phyloP scores from a whole-genome alignment of 1,140 invertebrate species.

The Pseudomyrmex sp. region DNA sequence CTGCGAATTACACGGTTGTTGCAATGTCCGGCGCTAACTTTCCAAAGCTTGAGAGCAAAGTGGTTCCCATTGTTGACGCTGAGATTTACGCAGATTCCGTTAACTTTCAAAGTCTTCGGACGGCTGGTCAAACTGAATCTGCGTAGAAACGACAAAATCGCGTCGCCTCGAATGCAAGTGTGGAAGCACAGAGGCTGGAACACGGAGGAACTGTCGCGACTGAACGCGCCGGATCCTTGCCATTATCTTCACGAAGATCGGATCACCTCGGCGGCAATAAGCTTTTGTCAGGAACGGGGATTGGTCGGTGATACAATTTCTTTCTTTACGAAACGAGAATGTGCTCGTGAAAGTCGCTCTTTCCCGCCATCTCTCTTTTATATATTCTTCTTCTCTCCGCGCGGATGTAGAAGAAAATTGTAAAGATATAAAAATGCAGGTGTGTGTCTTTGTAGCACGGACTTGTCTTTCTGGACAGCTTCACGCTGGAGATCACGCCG shows the following conservation, averaged over 20 bases:
- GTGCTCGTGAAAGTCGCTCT: background rate
- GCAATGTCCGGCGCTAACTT: too few relatives aligned
- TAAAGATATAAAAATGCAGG: background rate
- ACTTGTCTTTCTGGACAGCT: constrained; percentile 87
- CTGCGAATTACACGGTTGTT: too few relatives aligned
- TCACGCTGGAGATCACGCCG: constrained; percentile 88
- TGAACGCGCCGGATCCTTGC: constrained; percentile 78
- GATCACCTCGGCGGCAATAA: constrained; percentile 84
- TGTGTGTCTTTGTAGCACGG: constrained; percentile 84
- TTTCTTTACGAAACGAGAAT: too few relatives aligned
- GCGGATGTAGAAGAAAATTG: background rate
- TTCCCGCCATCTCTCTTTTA: constrained; percentile 13
- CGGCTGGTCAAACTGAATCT: constrained; percentile 81
- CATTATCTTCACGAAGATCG: constrained; percentile 85
- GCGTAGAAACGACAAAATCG: constrained; percentile 84
- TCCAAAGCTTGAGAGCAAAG: too few relatives aligned
- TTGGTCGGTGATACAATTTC: constrained; percentile 80
- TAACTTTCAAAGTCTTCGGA: constrained; percentile 80
- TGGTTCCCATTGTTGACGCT: too few relatives aligned
- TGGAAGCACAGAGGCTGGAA: constrained; percentile 78
- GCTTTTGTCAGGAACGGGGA: constrained; percentile 82
- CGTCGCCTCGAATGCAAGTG: constrained; percentile 83
- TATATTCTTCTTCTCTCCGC: background rate
- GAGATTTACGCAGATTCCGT: constrained; percentile 73
- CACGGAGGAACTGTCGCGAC: constrained; percentile 69